Conservation (phyloP, 30 jellyfish, hydroid and myxozoan genomes). For the Aurelia sp. region DNA sequence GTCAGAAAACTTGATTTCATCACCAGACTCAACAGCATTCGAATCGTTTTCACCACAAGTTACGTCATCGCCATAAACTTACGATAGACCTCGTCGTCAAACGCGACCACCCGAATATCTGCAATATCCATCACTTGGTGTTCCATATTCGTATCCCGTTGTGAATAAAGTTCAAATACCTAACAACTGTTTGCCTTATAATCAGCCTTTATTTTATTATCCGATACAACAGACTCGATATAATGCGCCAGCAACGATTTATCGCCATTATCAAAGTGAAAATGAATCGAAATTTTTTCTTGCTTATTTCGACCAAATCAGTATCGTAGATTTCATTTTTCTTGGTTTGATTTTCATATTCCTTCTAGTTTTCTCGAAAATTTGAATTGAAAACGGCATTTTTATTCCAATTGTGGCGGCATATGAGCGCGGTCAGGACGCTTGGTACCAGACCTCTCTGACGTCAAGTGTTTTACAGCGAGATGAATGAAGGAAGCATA, state of each 20-base stretch:
- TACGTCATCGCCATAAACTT: constrained; percentile 1
- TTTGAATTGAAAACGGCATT: too few species aligned
- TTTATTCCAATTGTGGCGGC: too few species aligned
- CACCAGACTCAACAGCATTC: background rate
- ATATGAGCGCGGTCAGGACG: too few species aligned
- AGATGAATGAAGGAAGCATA: too few species aligned
- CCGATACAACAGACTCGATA: constrained; percentile 13
- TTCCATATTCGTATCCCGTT: constrained; percentile 11
- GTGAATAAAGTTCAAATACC: background rate
- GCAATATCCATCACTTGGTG: constrained; percentile 2
- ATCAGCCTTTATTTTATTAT: constrained; percentile 4
- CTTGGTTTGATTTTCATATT: too few species aligned
- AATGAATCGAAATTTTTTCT: too few species aligned
- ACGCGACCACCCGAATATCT: constrained; percentile 13
- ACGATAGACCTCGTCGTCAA: constrained; percentile 11
- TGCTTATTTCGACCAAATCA: too few species aligned
- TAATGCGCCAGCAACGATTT: constrained; percentile 7
- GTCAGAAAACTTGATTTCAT: background rate
- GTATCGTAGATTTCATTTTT: too few species aligned
- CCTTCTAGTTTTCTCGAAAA: too few species aligned
- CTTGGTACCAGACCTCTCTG: too few species aligned
- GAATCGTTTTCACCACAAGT: constrained; percentile 1
- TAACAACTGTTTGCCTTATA: constrained; percentile 1
- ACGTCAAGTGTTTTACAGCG: too few species aligned
- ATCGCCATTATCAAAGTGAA: constrained; percentile 3